Conservation (phyloP, 2,888 invertebrate genomes). For the Drosophila algonquin region DNA sequence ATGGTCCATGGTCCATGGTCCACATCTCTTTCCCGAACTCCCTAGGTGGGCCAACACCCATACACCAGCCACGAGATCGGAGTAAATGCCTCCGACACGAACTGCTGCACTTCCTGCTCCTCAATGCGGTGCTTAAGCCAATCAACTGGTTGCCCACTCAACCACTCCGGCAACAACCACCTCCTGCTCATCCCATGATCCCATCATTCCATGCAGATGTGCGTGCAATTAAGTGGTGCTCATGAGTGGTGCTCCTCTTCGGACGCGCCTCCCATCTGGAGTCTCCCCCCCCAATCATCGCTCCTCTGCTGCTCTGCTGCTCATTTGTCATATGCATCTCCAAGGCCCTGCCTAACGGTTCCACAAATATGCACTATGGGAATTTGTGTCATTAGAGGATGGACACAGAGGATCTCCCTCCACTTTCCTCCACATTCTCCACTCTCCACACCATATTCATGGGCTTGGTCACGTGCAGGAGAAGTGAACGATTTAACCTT, state of each 20-base stretch:
- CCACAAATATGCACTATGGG: constrained; percentile 55
- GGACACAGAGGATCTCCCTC: constrained; percentile 14
- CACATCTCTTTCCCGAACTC: constrained; percentile 27
- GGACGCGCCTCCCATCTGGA: background rate
- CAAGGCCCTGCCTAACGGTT: constrained; percentile 43
- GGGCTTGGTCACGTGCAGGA: constrained; percentile 48
- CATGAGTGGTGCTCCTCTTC: constrained; percentile 31
- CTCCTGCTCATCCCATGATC: background rate
- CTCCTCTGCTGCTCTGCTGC: constrained; percentile 15
- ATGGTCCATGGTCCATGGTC: constrained; percentile 16
- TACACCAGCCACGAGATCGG: background rate
- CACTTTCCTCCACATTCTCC: background rate
- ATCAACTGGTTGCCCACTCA: constrained; percentile 10
- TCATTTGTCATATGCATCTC: constrained; percentile 59
- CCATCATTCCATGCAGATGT: constrained; percentile 26
- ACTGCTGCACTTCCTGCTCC: constrained; percentile 9
- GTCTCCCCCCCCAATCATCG: background rate
- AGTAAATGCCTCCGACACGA: constrained; percentile 32
- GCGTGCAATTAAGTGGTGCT: constrained; percentile 47
- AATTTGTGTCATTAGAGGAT: constrained; percentile 61
- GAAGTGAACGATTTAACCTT: constrained; percentile 64
- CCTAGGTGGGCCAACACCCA: constrained; percentile 59
- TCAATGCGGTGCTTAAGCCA: constrained; percentile 14
- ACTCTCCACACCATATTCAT: constrained; percentile 1
- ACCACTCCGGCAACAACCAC: background rate